These are phyloP conservation scores for Lasioglossum lativentre DNA, from an alignment of 2,888 invertebrate species.

Conservation along the genomic window DNA sequence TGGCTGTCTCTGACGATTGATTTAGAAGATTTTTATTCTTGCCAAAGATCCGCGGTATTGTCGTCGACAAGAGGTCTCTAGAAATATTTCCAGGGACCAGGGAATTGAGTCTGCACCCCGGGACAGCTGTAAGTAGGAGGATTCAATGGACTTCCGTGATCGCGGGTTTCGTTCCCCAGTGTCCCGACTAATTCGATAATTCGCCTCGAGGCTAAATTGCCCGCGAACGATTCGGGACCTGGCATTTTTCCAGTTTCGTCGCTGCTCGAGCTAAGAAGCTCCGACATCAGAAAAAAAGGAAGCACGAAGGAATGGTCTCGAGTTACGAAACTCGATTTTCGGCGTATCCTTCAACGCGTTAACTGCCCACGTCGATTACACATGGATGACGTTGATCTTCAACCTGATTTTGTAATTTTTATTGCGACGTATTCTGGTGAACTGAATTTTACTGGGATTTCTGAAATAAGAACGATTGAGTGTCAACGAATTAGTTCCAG, in stretches of 20 bases:
- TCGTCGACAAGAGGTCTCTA: neutral
- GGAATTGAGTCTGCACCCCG: slow-evolving; percentile 1
- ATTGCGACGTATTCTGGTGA: neutral
- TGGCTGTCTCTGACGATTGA: neutral
- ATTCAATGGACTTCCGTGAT: slow-evolving; percentile 19
- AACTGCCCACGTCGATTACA: neutral
- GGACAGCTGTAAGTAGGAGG: neutral
- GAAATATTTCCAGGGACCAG: neutral
- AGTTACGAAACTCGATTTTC: neutral
- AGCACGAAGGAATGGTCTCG: neutral
- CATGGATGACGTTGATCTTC: neutral
- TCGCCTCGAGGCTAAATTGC: slow-evolving; percentile 6
- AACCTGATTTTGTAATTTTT: neutral
- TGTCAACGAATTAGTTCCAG: too few relatives aligned
- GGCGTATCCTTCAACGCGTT: neutral
- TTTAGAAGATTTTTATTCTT: neutral
- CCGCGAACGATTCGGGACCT: slow-evolving; percentile 13
- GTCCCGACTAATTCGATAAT: slow-evolving; percentile 16
- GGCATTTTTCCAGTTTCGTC: slow-evolving; percentile 31
- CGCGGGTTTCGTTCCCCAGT: slow-evolving; percentile 4
- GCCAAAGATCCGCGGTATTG: neutral
- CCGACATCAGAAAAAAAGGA: neutral
- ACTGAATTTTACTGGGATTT: neutral
- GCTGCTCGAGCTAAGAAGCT: neutral
- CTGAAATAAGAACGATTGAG: neutral